Percentiles rank a stretch among this genome's conserved stretches.
These are phyloP conservation scores for Pipistrellus pipistrellus DNA, from an alignment of 2,797 vertebrate genomes.

Conservation along the genomic window DNA sequence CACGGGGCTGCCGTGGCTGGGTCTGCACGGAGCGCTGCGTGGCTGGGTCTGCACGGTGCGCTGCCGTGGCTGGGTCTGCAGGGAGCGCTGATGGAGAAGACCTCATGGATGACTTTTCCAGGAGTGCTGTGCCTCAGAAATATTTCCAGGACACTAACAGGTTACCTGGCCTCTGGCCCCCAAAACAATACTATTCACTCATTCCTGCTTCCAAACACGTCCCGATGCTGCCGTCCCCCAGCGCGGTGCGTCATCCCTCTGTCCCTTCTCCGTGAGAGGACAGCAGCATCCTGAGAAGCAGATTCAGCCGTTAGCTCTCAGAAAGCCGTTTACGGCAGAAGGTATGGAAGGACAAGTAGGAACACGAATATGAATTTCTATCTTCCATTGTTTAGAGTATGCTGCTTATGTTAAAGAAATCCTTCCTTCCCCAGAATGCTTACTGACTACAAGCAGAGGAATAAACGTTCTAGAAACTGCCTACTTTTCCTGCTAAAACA, in stretches of 20 bases:
- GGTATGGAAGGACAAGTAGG: not conserved
- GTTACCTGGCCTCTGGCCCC: not conserved
- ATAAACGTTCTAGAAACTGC: slow-evolving; percentile 1
- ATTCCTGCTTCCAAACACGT: not conserved
- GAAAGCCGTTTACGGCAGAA: slow-evolving; percentile 45
- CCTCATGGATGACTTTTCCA: not conserved
- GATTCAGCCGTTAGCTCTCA: slow-evolving; percentile 57
- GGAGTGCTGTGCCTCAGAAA: not conserved
- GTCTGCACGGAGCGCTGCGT: too few species aligned
- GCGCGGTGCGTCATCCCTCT: not conserved
- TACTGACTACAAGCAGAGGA: not conserved
- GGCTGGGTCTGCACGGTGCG: not conserved
- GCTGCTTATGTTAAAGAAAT: not conserved
- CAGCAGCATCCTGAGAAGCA: slow-evolving; percentile 56
- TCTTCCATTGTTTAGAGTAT: not conserved
- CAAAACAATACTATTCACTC: not conserved
- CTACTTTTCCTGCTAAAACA: not conserved
- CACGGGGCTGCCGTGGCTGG: too few species aligned
- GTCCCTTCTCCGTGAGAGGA: not conserved
- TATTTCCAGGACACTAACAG: not conserved
- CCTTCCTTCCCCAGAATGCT: not conserved
- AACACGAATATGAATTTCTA: not conserved
- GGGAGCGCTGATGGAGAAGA: not conserved
- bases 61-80: too few species aligned
- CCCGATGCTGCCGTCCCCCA: not conserved